These are phyloP conservation scores for Prenolepis imparis DNA, from an alignment of 2,888 invertebrate genomes.

Conservation along the genomic window DNA sequence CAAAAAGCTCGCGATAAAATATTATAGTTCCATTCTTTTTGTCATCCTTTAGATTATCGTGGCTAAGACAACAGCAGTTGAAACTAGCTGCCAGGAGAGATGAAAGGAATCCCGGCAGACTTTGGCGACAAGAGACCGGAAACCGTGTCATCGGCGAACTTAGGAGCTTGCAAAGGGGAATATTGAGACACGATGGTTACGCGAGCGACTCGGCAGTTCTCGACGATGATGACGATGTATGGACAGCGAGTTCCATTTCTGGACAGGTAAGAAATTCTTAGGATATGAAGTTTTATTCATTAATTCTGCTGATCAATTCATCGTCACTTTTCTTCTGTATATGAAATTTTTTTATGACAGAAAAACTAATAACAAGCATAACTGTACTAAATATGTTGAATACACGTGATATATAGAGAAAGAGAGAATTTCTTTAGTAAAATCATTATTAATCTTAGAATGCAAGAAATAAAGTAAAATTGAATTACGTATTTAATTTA, in stretches of 20 bases:
- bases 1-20: conserved; percentile 21
- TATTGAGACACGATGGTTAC: conserved; percentile 90
- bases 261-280: conserved; percentile 79
- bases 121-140: conserved; percentile 92
- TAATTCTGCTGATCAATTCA: not conserved
- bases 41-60: conserved; percentile 86
- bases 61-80: conserved; percentile 94
- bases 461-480: conserved; percentile 5
- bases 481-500: not conserved
- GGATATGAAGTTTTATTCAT: not conserved
- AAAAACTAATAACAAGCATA: not conserved
- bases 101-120: conserved; percentile 86
- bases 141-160: conserved; percentile 89
- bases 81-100: conserved; percentile 93
- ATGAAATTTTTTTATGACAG: not conserved
- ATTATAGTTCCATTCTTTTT: not conserved
- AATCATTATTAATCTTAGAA: conserved; percentile 41
- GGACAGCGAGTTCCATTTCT: conserved; percentile 78
- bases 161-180: conserved; percentile 86
- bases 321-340: not conserved
- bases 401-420: not conserved
- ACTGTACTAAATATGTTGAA: not conserved
- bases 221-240: conserved; percentile 90
- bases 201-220: conserved; percentile 93
- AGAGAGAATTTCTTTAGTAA: not conserved